Evolutionary conservation across 2,888 invertebrate species (phyloP).

Genomic region (Cryptosula pallasiana): DNA sequence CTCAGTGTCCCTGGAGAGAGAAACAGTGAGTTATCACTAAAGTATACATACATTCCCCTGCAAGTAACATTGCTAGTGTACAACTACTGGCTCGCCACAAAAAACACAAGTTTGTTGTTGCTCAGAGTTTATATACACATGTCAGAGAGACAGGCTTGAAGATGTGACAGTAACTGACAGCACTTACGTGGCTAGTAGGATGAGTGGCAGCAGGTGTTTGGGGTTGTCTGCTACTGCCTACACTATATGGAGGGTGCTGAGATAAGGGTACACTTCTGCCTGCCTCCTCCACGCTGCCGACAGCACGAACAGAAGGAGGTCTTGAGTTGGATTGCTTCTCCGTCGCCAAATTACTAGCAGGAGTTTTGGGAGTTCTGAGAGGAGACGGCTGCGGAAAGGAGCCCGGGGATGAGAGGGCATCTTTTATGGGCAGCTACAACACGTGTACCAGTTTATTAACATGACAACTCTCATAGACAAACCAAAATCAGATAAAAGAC

Average conservation of each 20-base stretch:
- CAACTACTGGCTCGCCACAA: no score
- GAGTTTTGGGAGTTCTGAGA: constrained; percentile 12
- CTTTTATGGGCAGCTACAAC: constrained; percentile 2
- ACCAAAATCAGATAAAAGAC: no score
- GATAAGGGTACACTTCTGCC: neutral
- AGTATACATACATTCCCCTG: no score
- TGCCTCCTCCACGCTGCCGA: constrained; percentile 1
- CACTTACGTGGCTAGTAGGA: no score
- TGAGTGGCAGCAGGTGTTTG: constrained; percentile 3
- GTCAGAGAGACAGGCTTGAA: no score
- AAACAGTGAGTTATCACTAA: no score
- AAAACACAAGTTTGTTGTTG: no score
- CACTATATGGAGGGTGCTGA: neutral
- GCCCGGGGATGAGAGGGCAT: neutral
- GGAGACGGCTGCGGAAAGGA: constrained; percentile 14
- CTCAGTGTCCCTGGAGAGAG: no score
- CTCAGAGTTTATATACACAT: no score
- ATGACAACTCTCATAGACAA: no score
- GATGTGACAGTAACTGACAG: no score
- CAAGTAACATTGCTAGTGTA: no score
- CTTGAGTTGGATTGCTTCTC: neutral
- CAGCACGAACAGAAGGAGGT: neutral
- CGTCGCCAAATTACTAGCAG: neutral
- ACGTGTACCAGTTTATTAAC: neutral
- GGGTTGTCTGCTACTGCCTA: neutral